Percentiles rank a stretch among this genome's conserved stretches.
Conservation (phyloP, 2,888 invertebrate species). For the Metalampra italica region DNA sequence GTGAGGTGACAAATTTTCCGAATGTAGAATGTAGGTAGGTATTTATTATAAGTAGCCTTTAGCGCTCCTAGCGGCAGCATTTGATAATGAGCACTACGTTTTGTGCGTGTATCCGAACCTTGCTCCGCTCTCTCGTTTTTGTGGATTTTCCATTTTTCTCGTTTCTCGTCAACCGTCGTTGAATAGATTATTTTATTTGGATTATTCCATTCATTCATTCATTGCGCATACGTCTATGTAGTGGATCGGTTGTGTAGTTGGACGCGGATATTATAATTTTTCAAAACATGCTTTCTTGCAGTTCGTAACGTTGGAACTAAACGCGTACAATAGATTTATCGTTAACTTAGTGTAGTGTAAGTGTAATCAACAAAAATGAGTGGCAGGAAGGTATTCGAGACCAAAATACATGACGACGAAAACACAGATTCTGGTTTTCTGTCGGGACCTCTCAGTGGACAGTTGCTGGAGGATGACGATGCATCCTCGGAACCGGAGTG, state of each 20-base stretch:
- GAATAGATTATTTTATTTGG: no score
- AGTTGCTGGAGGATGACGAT: slow-evolving; percentile 31
- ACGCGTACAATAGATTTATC: slow-evolving; percentile 8
- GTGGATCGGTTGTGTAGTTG: slow-evolving; percentile 32
- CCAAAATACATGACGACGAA: slow-evolving; percentile 51
- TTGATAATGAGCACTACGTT: no score
- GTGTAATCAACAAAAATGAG: slow-evolving; percentile 43
- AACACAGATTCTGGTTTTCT: slow-evolving; percentile 60
- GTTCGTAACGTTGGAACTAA: slow-evolving; percentile 23
- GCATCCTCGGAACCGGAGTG: slow-evolving; percentile 6
- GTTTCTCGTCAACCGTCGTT: no score
- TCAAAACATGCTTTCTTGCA: slow-evolving; percentile 47
- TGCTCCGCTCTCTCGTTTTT: neutral
- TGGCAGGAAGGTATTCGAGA: slow-evolving; percentile 56
- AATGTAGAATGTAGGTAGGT: no score
- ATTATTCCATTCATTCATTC: slow-evolving; percentile 21
- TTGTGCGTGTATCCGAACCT: slow-evolving; percentile 3
- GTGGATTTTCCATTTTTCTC: neutral
- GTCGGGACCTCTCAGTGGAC: slow-evolving; percentile 44
- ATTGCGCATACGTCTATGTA: slow-evolving; percentile 45
- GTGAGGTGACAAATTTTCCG: no score
- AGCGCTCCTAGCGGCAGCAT: no score
- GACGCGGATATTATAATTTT: slow-evolving; percentile 18
- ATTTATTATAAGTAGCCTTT: no score
- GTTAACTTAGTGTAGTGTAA: slow-evolving; percentile 17